phyloP scores from a whole-genome alignment of 2,797 vertebrate species.

The Hydrocynus forskahlii region DNA sequence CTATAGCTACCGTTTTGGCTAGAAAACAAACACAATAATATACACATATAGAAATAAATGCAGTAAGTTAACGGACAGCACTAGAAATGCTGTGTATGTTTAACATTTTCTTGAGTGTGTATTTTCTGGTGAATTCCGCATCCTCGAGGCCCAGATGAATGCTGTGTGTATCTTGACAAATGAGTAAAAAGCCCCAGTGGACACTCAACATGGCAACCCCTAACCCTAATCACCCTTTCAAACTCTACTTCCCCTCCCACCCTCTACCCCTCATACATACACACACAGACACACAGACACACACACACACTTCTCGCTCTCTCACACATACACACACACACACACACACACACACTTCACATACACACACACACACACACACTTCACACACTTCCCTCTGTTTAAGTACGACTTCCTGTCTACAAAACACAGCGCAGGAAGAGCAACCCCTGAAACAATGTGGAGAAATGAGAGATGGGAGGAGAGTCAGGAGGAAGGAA shows the following conservation, averaged over 20 bases:
- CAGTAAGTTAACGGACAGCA: too few relatives aligned
- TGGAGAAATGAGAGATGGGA: slow-evolving; percentile 27
- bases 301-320: slow-evolving; percentile 25
- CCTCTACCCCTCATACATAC: too few relatives aligned
- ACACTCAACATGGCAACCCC: background rate
- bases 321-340: background rate
- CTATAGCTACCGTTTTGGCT: too few relatives aligned
- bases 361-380: background rate
- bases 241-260: background rate
- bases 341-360: slow-evolving; percentile 16
- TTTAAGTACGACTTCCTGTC: slow-evolving; percentile 59
- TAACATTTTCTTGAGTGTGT: background rate
- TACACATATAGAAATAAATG: too few relatives aligned
- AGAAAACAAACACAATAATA: too few relatives aligned
- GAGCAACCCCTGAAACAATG: slow-evolving; percentile 52
- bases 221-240: slow-evolving; percentile 27
- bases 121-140: background rate
- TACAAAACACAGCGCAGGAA: slow-evolving; percentile 56
- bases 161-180: background rate
- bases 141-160: background rate
- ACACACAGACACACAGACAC: too few relatives aligned
- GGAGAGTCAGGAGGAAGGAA: background rate
- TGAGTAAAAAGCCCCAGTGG: background rate
- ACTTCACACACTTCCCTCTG: slow-evolving; percentile 25
- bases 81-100: too few relatives aligned